Evolutionary conservation across 2,797 vertebrate genomes (phyloP).

Genomic region (Scleropages formosus): DNA sequence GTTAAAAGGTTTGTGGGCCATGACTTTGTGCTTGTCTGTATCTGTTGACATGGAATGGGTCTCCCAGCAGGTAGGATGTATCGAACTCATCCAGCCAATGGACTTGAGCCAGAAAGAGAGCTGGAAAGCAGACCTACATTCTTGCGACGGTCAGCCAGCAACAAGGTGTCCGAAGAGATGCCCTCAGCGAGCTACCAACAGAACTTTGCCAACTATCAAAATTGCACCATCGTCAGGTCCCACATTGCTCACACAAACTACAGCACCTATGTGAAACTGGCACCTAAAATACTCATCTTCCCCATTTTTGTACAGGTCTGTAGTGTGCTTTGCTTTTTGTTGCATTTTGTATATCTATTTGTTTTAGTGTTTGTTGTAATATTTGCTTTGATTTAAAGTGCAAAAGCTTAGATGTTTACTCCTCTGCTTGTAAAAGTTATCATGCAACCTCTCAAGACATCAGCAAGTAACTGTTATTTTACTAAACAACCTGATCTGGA

Average conservation of each 20-base stretch:
- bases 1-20: neutral
- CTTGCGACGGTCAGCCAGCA: conserved; percentile 53
- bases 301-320: conserved; percentile 83
- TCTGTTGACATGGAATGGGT: neutral
- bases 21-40: neutral
- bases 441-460: too few relatives aligned
- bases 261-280: conserved; percentile 73
- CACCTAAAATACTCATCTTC: conserved; percentile 87
- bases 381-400: too few relatives aligned
- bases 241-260: conserved; percentile 75
- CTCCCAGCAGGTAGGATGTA: conserved; percentile 60
- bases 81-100: conserved; percentile 66
- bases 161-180: conserved; percentile 53
- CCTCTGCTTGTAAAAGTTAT: too few relatives aligned
- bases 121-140: conserved; percentile 66
- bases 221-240: conserved; percentile 81
- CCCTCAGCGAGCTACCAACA: conserved; percentile 62
- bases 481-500: too few relatives aligned
- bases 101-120: conserved; percentile 47
- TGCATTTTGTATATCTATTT: too few relatives aligned
- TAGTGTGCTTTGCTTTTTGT: neutral
- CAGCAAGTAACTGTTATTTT: too few relatives aligned
- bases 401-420: too few relatives aligned
- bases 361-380: too few relatives aligned
- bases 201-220: conserved; percentile 79